Conservation (phyloP, 2,113 vertebrate genomes). For the Athene noctua region DNA sequence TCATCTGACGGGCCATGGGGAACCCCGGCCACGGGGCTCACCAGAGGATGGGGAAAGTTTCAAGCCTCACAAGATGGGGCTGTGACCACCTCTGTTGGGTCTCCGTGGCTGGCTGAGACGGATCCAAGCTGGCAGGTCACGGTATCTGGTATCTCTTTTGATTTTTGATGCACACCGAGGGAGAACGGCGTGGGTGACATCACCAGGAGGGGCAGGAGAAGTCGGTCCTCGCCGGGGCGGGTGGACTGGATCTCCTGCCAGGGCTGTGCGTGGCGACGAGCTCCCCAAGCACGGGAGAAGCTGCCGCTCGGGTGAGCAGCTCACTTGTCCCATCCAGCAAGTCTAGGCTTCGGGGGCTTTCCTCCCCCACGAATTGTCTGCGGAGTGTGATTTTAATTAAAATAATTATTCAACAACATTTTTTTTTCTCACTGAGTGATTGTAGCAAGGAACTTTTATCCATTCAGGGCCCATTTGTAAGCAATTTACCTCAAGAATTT, state of each 20-base stretch:
- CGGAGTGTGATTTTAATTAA: background rate
- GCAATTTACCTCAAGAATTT: background rate
- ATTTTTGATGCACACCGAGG: background rate
- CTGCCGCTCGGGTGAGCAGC: background rate
- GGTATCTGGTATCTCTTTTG: background rate
- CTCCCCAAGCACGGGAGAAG: background rate
- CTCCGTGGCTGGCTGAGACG: background rate
- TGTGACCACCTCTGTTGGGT: background rate
- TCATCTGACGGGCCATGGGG: no score
- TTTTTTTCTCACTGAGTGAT: background rate
- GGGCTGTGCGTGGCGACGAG: fast-evolving
- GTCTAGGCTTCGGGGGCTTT: background rate
- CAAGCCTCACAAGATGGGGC: no score
- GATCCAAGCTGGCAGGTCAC: background rate
- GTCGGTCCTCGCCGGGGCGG: fast-evolving
- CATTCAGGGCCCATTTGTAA: background rate
- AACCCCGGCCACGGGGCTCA: fast-evolving
- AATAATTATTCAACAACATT: background rate
- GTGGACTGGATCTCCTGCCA: background rate
- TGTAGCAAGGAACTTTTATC: background rate
- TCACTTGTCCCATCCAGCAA: background rate
- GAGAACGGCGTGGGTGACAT: fast-evolving
- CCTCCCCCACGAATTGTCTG: background rate
- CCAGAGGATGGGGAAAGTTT: background rate
- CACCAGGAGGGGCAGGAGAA: background rate